Percentiles rank a stretch among this genome's conserved stretches.
Evolutionary conservation across 2,113 vertebrate genomes (phyloP).

Genomic region (Phyllopteryx taeniolatus): DNA sequence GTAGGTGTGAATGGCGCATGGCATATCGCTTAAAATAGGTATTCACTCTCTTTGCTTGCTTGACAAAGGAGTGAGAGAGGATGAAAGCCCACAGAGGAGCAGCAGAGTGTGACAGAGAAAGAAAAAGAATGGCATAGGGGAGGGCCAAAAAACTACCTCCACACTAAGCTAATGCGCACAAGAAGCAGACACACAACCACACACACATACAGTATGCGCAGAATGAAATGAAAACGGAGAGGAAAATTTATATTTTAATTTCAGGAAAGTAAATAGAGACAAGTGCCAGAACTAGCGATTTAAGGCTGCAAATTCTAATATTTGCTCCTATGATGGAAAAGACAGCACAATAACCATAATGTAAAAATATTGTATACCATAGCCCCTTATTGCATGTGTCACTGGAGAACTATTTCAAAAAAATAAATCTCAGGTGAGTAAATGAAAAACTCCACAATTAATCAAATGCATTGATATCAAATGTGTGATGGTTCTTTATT

Average conservation of each 20-base stretch:
- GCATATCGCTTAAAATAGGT: slow-evolving; percentile 75
- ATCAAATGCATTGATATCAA: slow-evolving; percentile 33
- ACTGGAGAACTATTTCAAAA: background rate
- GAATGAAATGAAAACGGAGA: slow-evolving; percentile 45
- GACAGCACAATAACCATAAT: background rate
- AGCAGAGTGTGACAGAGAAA: slow-evolving; percentile 37
- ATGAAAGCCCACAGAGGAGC: slow-evolving; percentile 47
- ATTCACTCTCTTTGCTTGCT: slow-evolving; percentile 64
- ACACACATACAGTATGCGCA: slow-evolving; percentile 21
- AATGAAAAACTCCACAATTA: slow-evolving; percentile 18
- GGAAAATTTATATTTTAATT: slow-evolving; percentile 55
- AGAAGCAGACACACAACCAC: slow-evolving; percentile 36
- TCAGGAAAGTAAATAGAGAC: slow-evolving; percentile 44
- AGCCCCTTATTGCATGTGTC: background rate
- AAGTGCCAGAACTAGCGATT: slow-evolving; percentile 23
- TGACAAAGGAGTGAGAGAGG: slow-evolving; percentile 62
- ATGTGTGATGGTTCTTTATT: slow-evolving; percentile 28
- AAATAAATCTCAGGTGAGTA: background rate
- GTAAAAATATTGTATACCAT: background rate
- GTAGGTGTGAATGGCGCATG: slow-evolving; percentile 58
- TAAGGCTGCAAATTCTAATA: slow-evolving; percentile 7
- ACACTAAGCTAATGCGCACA: slow-evolving; percentile 43
- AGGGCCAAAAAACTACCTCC: slow-evolving; percentile 33
- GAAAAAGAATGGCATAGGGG: slow-evolving; percentile 31
- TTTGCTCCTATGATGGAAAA: slow-evolving; percentile 1